A percentile compares a stretch with the other conserved stretches of the same genome.
Conservation (phyloP, 1,140 invertebrate species). For the Himalopsyche phryganea region DNA sequence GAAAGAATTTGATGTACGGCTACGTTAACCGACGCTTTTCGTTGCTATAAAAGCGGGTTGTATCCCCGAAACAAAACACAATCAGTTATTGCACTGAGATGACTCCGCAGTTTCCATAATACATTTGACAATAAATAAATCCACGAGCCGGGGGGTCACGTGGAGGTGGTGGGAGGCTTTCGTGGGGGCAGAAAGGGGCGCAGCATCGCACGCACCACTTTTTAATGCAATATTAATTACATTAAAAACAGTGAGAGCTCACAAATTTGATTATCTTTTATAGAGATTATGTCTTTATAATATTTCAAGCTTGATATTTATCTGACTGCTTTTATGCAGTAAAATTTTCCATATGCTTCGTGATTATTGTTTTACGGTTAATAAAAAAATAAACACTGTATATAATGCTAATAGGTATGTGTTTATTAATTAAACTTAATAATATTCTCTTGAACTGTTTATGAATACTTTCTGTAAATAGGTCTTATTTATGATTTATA, state of each 20-base stretch:
- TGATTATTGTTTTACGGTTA: too few relatives aligned
- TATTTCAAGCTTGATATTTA: too few relatives aligned
- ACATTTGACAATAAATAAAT: constrained; percentile 36
- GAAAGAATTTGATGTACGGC: constrained; percentile 1
- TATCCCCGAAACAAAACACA: constrained; percentile 35
- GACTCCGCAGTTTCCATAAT: constrained; percentile 32
- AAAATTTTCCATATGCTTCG: too few relatives aligned
- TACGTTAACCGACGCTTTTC: constrained; percentile 7
- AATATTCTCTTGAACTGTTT: too few relatives aligned
- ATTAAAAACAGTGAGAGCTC: constrained; percentile 16
- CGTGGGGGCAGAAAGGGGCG: neutral
- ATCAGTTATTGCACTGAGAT: constrained; percentile 35
- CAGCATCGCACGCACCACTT: constrained; percentile 14
- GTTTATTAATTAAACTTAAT: too few relatives aligned
- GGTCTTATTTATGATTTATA: too few relatives aligned
- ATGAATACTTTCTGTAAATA: too few relatives aligned
- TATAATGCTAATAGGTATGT: too few relatives aligned
- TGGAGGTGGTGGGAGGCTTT: constrained; percentile 2
- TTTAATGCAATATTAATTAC: constrained; percentile 22
- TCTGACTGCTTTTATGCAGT: too few relatives aligned
- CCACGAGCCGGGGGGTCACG: neutral
- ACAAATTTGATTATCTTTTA: neutral
- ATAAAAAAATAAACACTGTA: too few relatives aligned
- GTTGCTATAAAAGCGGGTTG: constrained; percentile 24
- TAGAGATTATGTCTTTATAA: neutral